These are phyloP conservation scores for Drosophila mojavensis DNA, from an alignment of 1,140 invertebrate genomes.

Conservation along the genomic window DNA sequence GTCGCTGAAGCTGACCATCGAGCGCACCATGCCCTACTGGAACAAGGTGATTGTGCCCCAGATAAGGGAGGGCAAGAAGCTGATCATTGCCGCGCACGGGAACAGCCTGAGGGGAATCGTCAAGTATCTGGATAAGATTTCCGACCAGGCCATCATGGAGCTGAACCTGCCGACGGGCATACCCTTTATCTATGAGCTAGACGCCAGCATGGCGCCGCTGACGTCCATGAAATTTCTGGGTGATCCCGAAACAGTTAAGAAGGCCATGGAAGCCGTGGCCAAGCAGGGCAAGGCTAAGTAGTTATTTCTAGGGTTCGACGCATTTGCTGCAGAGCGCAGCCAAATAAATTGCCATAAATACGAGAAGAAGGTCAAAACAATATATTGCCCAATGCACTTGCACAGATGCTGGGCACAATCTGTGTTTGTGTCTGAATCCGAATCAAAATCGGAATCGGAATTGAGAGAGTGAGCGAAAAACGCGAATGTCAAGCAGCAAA, in stretches of 20 bases:
- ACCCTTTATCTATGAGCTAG: slow-evolving; percentile 97
- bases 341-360: slow-evolving; percentile 43
- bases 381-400: slow-evolving; percentile 58
- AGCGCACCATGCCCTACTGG: slow-evolving; percentile 96
- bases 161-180: slow-evolving; percentile 98
- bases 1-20: slow-evolving; percentile 95
- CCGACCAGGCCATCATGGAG: slow-evolving; percentile 94
- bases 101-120: slow-evolving; percentile 97
- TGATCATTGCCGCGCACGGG: slow-evolving; percentile 97
- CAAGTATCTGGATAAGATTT: slow-evolving; percentile 94
- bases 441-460: slow-evolving; percentile 16
- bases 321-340: slow-evolving; percentile 5
- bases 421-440: slow-evolving; percentile 15
- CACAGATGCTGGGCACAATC: slow-evolving; percentile 27
- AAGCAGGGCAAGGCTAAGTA: slow-evolving; percentile 92
- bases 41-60: slow-evolving; percentile 95
- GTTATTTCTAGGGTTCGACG: slow-evolving; percentile 45
- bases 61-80: slow-evolving; percentile 93
- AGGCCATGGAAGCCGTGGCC: slow-evolving; percentile 96
- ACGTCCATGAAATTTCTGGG: slow-evolving; percentile 96
- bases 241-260: slow-evolving; percentile 95
- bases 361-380: slow-evolving; percentile 48
- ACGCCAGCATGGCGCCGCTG: slow-evolving; percentile 94
- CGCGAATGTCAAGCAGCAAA: slow-evolving; percentile 79
- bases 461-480: slow-evolving; percentile 10